Percentiles rank a stretch among this genome's conserved stretches.
Conservation (phyloP, 2,797 vertebrate genomes). For the Siniperca obscura region DNA sequence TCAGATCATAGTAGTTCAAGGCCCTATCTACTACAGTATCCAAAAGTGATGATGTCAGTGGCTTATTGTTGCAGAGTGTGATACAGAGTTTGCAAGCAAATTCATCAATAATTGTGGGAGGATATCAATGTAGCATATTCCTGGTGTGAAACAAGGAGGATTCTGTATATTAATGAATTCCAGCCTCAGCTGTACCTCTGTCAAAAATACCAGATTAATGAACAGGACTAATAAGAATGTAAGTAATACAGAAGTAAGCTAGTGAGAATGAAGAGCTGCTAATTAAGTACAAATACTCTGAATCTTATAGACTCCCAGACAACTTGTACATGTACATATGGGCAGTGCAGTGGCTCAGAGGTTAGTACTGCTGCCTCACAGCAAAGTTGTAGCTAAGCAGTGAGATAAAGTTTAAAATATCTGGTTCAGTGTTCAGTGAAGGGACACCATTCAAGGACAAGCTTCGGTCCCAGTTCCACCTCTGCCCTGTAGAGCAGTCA, state of each 20-base stretch:
- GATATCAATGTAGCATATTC: background rate
- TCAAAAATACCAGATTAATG: background rate
- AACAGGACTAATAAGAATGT: background rate
- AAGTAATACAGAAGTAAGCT: background rate
- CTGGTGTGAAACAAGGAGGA: background rate
- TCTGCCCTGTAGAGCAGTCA: constrained; percentile 3
- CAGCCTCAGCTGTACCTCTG: background rate
- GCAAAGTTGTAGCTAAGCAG: background rate
- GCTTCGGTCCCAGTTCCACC: constrained; percentile 6
- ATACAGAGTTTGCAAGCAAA: background rate
- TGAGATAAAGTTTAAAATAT: background rate
- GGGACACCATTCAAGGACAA: constrained; percentile 1
- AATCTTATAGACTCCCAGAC: background rate
- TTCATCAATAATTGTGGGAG: background rate
- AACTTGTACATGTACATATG: background rate
- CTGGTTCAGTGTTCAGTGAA: background rate
- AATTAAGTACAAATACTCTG: background rate
- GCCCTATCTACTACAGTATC: background rate
- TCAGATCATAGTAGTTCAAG: too few species aligned
- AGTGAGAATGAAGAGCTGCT: background rate
- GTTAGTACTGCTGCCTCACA: background rate
- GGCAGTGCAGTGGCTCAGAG: background rate
- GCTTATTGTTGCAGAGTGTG: background rate
- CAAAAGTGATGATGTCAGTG: background rate
- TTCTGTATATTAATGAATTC: background rate